Base-by-base conservation (phyloP, 1,140 invertebrate species). In the Elysia chlorotica region DNA sequence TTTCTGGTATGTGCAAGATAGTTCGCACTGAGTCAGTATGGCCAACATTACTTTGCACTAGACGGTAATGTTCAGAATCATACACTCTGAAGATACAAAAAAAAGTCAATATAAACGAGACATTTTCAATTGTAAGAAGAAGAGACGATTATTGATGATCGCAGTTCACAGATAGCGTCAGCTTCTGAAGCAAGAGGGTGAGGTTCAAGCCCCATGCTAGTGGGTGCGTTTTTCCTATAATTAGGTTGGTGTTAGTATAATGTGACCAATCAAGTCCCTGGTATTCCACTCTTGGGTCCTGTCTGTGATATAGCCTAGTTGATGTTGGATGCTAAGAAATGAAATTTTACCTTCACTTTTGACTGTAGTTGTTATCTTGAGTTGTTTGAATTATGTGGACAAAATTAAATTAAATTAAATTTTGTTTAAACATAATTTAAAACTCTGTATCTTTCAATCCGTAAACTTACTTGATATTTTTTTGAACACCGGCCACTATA, bases 31-130 rank as follows among this genome's bases (percentile, higher is more conserved):
- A 76, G 68, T 88, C 87, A 33, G 74, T 79, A 65, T 88, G 87
- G 1, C 87, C 87, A 41, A 82, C 74, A 75, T 88, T 88, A 14
- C 79, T 85, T 77, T 88, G 87, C 23, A 87, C 81, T 25, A 86
- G 78, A 31, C 82, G 74, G 74, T 82, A 87, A 21, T 76, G 73
- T 31, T 86, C 82, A 62, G 83, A 74, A 54, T 88, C 87, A 81
- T 83, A 88, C 30, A 87, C 85, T 68, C 86, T 86, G 67, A 28
- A 72, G 74, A n/a, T 38, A 21, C 41, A 67, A 73, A 70, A 6
- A n/a, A 63, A 63, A 48, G 35, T 14, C 1, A 41, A 56, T 14
- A 48, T n/a, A 48, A 48, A 10, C 41, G n/a, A 14, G 10, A 48
- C 41, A 48, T 48, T 48, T 48, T 10, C 41, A 48, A n/a, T 10